Percentiles rank a stretch among this genome's conserved stretches.
Evolutionary conservation across 2,797 vertebrate genomes (phyloP).

Genomic region (Leptatherina wallacei): DNA sequence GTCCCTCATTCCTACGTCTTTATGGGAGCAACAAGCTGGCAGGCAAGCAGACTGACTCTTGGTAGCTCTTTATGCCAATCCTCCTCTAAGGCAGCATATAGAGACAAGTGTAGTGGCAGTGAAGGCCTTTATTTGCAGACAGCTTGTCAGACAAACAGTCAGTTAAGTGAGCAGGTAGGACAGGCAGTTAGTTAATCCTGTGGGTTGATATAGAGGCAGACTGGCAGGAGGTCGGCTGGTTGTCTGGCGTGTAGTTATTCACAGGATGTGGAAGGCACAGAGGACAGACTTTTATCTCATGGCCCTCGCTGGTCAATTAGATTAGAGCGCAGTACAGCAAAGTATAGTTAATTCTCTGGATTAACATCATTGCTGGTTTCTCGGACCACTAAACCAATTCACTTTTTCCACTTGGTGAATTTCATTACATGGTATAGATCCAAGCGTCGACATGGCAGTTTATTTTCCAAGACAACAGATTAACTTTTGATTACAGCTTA

Average conservation of each 20-base stretch:
- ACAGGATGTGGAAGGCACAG: slow-evolving; percentile 21
- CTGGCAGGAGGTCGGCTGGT: slow-evolving; percentile 18
- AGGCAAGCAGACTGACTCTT: slow-evolving; percentile 55
- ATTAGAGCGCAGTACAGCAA: slow-evolving; percentile 46
- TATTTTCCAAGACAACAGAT: slow-evolving; percentile 36
- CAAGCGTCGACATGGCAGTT: background rate
- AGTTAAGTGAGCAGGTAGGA: slow-evolving; percentile 6
- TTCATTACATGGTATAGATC: slow-evolving; percentile 41
- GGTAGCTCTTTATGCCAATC: slow-evolving; percentile 55
- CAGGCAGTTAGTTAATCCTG: background rate
- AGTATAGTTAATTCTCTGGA: slow-evolving; percentile 61
- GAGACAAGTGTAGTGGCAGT: slow-evolving; percentile 41
- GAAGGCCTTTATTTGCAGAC: slow-evolving; percentile 27
- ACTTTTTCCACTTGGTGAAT: slow-evolving; percentile 52
- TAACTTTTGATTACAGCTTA: slow-evolving; percentile 8
- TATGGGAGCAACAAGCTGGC: slow-evolving; percentile 76
- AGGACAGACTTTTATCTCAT: slow-evolving; percentile 49
- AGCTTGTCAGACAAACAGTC: slow-evolving; percentile 16
- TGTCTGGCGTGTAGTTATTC: slow-evolving; percentile 8
- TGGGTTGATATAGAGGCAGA: background rate
- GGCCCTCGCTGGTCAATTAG: slow-evolving; percentile 45
- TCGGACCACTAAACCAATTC: slow-evolving; percentile 49
- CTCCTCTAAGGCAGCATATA: slow-evolving; percentile 34
- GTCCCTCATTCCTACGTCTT: slow-evolving; percentile 80
- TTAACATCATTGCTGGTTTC: slow-evolving; percentile 48